A percentile compares a stretch with the other conserved stretches of the same genome.
Conservation (phyloP, 1,140 invertebrate genomes). For the Tetranychus urticae region DNA sequence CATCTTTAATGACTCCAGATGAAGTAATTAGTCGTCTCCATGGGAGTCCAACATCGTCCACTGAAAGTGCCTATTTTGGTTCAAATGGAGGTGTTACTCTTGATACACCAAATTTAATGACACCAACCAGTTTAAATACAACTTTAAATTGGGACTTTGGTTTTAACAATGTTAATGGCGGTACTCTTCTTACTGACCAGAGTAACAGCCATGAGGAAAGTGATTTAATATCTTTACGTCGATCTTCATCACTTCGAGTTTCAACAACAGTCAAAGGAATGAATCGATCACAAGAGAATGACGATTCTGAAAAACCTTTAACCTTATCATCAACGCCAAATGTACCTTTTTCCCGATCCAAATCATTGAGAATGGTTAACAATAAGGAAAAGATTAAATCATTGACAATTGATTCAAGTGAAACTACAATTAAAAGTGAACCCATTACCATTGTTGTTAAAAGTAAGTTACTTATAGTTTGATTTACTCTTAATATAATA, state of each 20-base stretch:
- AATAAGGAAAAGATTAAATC: too few relatives aligned
- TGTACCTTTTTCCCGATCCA: too few relatives aligned
- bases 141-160: not conserved
- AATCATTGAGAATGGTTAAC: too few relatives aligned
- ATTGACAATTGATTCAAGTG: too few relatives aligned
- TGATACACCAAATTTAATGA: not conserved
- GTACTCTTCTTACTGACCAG: too few relatives aligned
- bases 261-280: not conserved
- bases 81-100: not conserved
- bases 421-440: not conserved
- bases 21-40: not conserved
- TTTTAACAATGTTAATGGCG: too few relatives aligned
- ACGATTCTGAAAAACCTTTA: too few relatives aligned
- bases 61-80: not conserved
- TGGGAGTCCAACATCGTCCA: not conserved
- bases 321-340: too few relatives aligned
- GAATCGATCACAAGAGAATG: not conserved
- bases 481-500: not conserved
- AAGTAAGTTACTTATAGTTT: not conserved
- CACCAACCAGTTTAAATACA: not conserved
- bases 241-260: not conserved
- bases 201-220: not conserved
- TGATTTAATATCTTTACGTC: not conserved
- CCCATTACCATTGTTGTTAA: not conserved
- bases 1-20: not conserved